A percentile compares a stretch with the other conserved stretches of the same genome.
Conservation (phyloP, 1,140 invertebrate genomes). For the Bombus breviceps region DNA sequence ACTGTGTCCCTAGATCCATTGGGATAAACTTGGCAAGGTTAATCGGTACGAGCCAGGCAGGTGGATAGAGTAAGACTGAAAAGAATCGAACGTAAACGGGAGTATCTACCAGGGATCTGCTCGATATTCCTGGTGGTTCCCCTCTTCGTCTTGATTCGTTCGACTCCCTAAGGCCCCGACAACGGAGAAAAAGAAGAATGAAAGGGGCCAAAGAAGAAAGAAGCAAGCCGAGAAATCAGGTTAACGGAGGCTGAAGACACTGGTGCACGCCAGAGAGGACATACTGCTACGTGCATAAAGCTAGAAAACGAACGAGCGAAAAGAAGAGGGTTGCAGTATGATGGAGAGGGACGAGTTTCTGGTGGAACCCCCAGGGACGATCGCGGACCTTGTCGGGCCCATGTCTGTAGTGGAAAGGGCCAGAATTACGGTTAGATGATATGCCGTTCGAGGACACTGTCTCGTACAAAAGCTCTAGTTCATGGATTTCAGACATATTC, state of each 20-base stretch:
- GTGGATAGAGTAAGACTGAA: conserved; percentile 7
- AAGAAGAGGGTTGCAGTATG: conserved; percentile 22
- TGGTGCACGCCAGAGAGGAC: conserved; percentile 7
- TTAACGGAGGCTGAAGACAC: conserved; percentile 36
- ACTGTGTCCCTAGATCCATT: neutral
- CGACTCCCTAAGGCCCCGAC: neutral
- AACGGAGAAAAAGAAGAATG: conserved; percentile 22
- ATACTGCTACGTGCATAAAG: conserved; percentile 26
- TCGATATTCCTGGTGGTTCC: conserved; percentile 36
- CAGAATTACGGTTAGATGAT: conserved; percentile 22
- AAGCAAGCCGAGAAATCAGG: conserved; percentile 34
- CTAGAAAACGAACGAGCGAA: conserved; percentile 31
- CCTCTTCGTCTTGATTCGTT: neutral
- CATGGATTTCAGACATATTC: neutral
- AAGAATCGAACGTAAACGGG: conserved; percentile 12
- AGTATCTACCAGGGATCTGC: conserved; percentile 15
- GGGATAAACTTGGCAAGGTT: neutral
- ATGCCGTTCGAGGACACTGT: too few relatives aligned
- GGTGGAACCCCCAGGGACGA: conserved; percentile 56
- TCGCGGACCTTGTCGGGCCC: conserved; percentile 45
- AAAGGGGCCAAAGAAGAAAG: conserved; percentile 1
- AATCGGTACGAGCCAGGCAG: conserved; percentile 6
- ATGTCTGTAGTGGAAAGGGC: neutral
- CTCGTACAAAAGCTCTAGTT: neutral
- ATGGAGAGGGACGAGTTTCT: conserved; percentile 43